Evolutionary conservation across 1,140 invertebrate species (phyloP).

Genomic region (Spodoptera frugiperda): DNA sequence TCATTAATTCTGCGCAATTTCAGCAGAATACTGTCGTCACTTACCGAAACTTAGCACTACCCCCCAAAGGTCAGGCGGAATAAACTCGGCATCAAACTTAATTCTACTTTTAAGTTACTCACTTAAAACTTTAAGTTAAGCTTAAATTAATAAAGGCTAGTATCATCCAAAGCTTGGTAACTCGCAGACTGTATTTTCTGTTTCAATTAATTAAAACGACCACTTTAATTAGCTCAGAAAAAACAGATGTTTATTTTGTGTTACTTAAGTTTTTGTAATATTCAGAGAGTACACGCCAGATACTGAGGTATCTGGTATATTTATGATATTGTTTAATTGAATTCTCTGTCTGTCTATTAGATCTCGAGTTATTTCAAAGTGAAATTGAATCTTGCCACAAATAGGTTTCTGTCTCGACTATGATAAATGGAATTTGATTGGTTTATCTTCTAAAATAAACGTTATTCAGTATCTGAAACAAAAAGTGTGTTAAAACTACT

Average conservation of each 20-base stretch:
- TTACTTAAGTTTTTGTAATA: not conserved
- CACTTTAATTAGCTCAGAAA: slow-evolving; percentile 12
- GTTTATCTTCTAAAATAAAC: not conserved
- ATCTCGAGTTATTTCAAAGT: slow-evolving; percentile 19
- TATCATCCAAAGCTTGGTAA: slow-evolving; percentile 41
- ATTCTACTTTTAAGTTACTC: slow-evolving; percentile 51
- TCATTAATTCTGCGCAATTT: slow-evolving; percentile 26
- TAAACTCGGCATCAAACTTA: slow-evolving; percentile 44
- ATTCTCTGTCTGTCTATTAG: slow-evolving; percentile 8
- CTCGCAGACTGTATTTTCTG: slow-evolving; percentile 30
- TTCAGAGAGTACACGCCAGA: not conserved
- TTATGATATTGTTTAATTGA: slow-evolving; percentile 12
- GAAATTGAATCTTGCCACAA: slow-evolving; percentile 16
- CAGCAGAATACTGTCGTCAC: slow-evolving; percentile 18
- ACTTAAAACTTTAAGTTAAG: slow-evolving; percentile 49
- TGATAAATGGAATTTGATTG: slow-evolving; percentile 28
- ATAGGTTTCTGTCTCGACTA: slow-evolving; percentile 10
- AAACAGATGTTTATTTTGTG: slow-evolving; percentile 25
- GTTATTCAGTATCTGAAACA: no score
- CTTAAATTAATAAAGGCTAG: slow-evolving; percentile 51
- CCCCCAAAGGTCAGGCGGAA: slow-evolving; percentile 36
- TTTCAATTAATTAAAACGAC: slow-evolving; percentile 38
- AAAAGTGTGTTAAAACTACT: no score
- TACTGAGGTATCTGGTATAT: not conserved
- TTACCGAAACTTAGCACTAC: not conserved